Evolutionary conservation across 37 sponge, comb jelly and placozoan species (phyloP), one percentile per base, ranked within the genome.

Genomic region (Beroe forskalii): DNA sequence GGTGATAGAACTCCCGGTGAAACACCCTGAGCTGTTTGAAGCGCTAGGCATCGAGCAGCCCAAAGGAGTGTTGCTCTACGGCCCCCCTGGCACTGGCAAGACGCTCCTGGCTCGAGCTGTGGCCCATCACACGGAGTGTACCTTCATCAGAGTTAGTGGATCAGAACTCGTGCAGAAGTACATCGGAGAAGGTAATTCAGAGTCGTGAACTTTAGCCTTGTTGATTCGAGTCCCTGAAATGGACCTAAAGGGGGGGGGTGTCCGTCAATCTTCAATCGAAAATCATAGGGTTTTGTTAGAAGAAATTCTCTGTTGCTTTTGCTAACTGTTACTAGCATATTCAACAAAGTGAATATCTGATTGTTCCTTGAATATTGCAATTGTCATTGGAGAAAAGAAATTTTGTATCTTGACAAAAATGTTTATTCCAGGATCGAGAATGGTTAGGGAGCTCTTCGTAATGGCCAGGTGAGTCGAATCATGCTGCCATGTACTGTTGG

Each of bases 81-180:
- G 80, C 0, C 80, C 76, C 25, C 76, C 76, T 37, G 62, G 76
- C 2, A 72, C 62, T 9, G 91, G 76, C 4, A 98, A 98, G 92
- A 98, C 99, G 17, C 93, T 98, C n/a, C 91, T 98, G 0, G 99
- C 99, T 37, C 43, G 99, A 22, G 99, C 99, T 6, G 99, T 98
- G 39, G 99, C 99, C 62, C 99, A 98, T 89, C 99, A 98, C 91
- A 98, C 99, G 3, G 95, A 98, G 91, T 96, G 97, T 90, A 95
- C 95, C 67, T 98, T 98, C 89, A 98, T 98, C 80, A 72, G 99
- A 89, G 99, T 98, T 33, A 95, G 95, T 20, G 99, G 99, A 24
- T 95, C 99, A 6, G 99, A 98, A 91, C 93, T 98, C 63, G 99
- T 98, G 32, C 99, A 98, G 94, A 98, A 98, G 80, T 98, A 96